Evolutionary conservation across 2,113 vertebrate species (phyloP).

Genomic region (Neogale vison): DNA sequence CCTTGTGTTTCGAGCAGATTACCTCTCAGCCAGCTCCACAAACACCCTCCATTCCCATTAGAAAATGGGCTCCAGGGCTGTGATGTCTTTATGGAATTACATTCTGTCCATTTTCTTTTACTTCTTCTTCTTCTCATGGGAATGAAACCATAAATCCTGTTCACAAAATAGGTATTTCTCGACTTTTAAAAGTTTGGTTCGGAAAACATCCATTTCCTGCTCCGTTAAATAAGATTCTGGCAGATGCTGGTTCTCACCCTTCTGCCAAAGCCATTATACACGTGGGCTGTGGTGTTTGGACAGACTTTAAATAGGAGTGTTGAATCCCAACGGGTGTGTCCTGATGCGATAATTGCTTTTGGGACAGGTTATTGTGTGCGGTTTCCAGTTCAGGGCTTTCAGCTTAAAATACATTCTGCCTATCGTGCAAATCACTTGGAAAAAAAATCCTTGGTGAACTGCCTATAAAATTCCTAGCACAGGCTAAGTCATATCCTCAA

Average conservation of each 20-base stretch:
- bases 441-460: conserved; percentile 49
- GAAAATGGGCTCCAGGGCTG: neutral
- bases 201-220: conserved; percentile 72
- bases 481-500: conserved; percentile 56
- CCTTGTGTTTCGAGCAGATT: neutral
- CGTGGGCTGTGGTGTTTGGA: conserved; percentile 49
- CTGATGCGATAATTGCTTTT: conserved; percentile 67
- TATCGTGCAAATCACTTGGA: conserved; percentile 50
- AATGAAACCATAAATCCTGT: conserved; percentile 44
- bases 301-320: conserved; percentile 61
- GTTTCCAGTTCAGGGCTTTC: neutral
- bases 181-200: conserved; percentile 46
- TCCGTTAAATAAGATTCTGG: conserved; percentile 55
- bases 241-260: conserved; percentile 8
- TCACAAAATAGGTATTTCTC: conserved; percentile 67
- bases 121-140: conserved; percentile 18
- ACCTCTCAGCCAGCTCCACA: neutral
- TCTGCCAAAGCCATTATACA: conserved; percentile 68
- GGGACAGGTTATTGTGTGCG: conserved; percentile 61
- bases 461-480: conserved; percentile 54
- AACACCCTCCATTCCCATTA: neutral
- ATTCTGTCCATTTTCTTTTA: conserved; percentile 22
- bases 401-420: conserved; percentile 53
- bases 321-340: conserved; percentile 54
- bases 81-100: conserved; percentile 25